A percentile compares a stretch with the other conserved stretches of the same genome.
phyloP scores from a whole-genome alignment of 1,140 invertebrate species.

The Cotesia glomerata region DNA sequence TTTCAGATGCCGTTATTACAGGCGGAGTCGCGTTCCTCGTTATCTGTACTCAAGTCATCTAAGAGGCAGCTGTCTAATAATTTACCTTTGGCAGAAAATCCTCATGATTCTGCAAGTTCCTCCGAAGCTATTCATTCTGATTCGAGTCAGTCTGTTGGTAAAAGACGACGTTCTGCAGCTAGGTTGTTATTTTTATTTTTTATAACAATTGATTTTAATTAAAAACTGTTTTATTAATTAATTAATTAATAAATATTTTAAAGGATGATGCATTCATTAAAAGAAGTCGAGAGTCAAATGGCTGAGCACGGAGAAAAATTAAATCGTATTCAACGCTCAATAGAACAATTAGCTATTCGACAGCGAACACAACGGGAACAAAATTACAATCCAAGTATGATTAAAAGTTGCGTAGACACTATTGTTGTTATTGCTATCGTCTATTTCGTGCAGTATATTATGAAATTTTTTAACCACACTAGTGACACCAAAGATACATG shows the following conservation, averaged over 20 bases:
- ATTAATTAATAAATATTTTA: constrained; percentile 1
- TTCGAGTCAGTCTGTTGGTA: constrained; percentile 61
- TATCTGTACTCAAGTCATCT: constrained; percentile 61
- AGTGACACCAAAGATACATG: constrained; percentile 34
- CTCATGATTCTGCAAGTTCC: constrained; percentile 61
- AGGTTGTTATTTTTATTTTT: constrained; percentile 41
- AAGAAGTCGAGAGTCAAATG: constrained; percentile 55
- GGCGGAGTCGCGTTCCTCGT: constrained; percentile 61
- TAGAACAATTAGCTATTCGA: constrained; percentile 56
- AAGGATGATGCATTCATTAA: constrained; percentile 54
- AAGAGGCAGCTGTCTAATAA: constrained; percentile 60
- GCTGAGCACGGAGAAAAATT: constrained; percentile 55
- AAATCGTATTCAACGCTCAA: constrained; percentile 56
- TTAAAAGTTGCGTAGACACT: constrained; percentile 54
- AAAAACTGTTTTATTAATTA: background rate
- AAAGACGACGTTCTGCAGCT: constrained; percentile 51
- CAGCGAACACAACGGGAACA: constrained; percentile 54
- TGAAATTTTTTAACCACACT: constrained; percentile 48
- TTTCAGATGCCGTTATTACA: constrained; percentile 59
- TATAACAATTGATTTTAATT: no score
- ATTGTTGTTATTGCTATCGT: constrained; percentile 55
- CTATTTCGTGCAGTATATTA: constrained; percentile 54
- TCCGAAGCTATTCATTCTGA: constrained; percentile 62
- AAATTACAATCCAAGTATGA: constrained; percentile 47
- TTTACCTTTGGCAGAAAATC: constrained; percentile 55